Conservation (phyloP, 1,140 invertebrate genomes). For the Aphelenchoides avenae region DNA sequence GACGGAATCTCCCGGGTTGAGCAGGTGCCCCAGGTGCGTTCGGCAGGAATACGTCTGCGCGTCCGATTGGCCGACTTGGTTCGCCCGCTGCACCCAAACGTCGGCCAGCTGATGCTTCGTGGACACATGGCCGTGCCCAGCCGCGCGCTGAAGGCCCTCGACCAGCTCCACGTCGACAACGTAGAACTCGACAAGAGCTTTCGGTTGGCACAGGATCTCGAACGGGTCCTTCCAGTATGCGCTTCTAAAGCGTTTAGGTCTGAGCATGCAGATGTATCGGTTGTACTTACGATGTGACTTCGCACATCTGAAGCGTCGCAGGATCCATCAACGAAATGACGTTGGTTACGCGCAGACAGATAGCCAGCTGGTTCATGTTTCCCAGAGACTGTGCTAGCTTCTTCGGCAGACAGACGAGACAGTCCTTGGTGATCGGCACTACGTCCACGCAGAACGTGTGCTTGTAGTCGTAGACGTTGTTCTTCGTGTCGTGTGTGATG, state of each 20-base stretch:
- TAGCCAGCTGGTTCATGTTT: slow-evolving; percentile 82
- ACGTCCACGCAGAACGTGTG: slow-evolving; percentile 80
- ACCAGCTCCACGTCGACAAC: slow-evolving; percentile 90
- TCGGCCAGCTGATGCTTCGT: slow-evolving; percentile 83
- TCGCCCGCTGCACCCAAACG: slow-evolving; percentile 79
- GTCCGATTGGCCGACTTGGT: slow-evolving; percentile 79
- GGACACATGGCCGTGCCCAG: slow-evolving; percentile 77
- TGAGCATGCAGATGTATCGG: too few relatives aligned
- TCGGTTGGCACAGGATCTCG: slow-evolving; percentile 77
- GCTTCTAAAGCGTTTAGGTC: slow-evolving; percentile 76
- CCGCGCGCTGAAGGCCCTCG: slow-evolving; percentile 63
- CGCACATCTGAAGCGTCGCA: slow-evolving; percentile 76
- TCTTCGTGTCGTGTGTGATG: slow-evolving; percentile 93
- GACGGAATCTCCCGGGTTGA: slow-evolving; percentile 86
- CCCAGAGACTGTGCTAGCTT: slow-evolving; percentile 81
- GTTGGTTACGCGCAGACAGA: slow-evolving; percentile 82
- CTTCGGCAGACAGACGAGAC: slow-evolving; percentile 83
- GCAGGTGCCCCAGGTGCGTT: slow-evolving; percentile 87
- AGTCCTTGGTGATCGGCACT: slow-evolving; percentile 90
- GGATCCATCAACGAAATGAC: slow-evolving; percentile 89
- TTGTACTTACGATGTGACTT: slow-evolving; percentile 52
- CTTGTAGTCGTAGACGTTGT: slow-evolving; percentile 95
- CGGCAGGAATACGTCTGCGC: slow-evolving; percentile 73
- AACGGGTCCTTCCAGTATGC: slow-evolving; percentile 83
- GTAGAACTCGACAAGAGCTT: slow-evolving; percentile 83